Evolutionary conservation across 2,888 invertebrate genomes (phyloP).

Genomic region (Patella pellucida): DNA sequence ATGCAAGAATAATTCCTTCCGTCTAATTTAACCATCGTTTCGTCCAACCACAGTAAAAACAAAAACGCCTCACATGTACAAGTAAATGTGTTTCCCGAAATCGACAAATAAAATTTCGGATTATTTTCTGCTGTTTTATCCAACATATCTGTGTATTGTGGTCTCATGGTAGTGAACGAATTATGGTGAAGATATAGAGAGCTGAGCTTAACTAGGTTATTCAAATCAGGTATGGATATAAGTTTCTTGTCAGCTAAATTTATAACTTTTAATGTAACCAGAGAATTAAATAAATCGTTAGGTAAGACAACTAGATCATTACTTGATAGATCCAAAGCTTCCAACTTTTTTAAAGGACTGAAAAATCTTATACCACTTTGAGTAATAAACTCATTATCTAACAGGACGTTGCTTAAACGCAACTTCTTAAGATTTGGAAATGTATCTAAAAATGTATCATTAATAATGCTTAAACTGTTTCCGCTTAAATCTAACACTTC

Average conservation of each 20-base stretch:
- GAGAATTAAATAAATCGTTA: neutral
- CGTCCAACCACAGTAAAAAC: neutral
- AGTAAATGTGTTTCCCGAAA: neutral
- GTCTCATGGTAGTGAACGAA: neutral
- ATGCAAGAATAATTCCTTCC: neutral
- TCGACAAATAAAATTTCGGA: neutral
- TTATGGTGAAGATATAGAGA: neutral
- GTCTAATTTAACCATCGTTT: neutral
- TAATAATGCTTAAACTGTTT: neutral
- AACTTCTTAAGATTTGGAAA: neutral
- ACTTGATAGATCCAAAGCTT: neutral
- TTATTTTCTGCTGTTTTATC: neutral
- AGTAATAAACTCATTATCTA: neutral
- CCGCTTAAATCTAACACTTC: neutral
- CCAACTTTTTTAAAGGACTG: neutral
- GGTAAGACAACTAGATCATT: neutral
- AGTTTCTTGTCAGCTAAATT: neutral
- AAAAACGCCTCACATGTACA: neutral
- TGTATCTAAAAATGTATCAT: neutral
- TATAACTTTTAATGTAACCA: neutral
- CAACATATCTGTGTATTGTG: neutral
- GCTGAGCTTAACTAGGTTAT: neutral
- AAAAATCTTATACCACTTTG: neutral
- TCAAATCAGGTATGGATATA: neutral
- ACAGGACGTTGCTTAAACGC: neutral